Percentiles rank a stretch among this genome's conserved stretches.
These are phyloP conservation scores for Polypedilum vanderplanki DNA, from an alignment of 1,140 invertebrate species.

Conservation along the genomic window DNA sequence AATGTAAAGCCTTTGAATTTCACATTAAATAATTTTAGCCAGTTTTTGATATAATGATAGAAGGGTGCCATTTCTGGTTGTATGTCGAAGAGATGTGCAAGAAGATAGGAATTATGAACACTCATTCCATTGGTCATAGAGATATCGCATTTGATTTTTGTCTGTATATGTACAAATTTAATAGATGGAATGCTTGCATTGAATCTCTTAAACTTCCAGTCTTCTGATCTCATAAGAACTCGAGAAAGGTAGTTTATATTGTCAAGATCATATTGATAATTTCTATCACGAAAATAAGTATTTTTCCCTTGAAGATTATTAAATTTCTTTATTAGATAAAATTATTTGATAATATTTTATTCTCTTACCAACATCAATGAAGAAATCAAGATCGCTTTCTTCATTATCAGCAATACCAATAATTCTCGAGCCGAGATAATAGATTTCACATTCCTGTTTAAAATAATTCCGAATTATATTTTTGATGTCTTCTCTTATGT, in stretches of 20 bases:
- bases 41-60: not conserved
- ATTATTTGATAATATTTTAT: not conserved
- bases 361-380: not conserved
- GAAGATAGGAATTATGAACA: not conserved
- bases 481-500: not conserved
- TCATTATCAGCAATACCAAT: not conserved
- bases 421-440: not conserved
- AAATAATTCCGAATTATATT: not conserved
- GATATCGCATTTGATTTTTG: not conserved
- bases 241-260: not conserved
- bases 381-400: not conserved
- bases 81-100: not conserved
- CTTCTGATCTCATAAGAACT: not conserved
- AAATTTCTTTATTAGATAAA: not conserved
- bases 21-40: not conserved
- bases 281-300: not conserved
- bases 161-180: not conserved
- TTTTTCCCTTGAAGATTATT: not conserved
- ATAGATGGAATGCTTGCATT: not conserved
- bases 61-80: not conserved
- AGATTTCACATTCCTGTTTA: not conserved
- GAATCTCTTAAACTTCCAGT: not conserved
- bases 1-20: not conserved
- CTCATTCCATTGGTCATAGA: not conserved
- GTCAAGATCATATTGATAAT: not conserved